A percentile compares a stretch with the other conserved stretches of the same genome.
Conservation (phyloP, 2,797 vertebrate species). For the Champsocephalus esox region DNA sequence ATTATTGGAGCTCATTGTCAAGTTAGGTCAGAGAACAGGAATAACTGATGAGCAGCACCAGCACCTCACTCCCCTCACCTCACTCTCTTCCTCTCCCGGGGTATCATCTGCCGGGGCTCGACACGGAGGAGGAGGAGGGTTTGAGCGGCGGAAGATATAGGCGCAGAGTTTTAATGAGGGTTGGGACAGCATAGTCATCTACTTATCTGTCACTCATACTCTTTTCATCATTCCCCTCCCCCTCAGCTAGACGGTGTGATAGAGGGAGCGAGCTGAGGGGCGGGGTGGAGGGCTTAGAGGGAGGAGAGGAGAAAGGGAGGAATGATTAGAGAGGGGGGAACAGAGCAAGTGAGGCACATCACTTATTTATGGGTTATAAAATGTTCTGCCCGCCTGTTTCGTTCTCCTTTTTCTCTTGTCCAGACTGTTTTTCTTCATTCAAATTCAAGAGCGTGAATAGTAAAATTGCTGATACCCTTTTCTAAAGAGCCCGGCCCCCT, state of each 20-base stretch:
- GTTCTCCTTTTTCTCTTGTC: conserved; percentile 11
- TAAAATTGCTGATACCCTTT: conserved; percentile 29
- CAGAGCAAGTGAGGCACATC: conserved; percentile 65
- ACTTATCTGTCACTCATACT: conserved; percentile 79
- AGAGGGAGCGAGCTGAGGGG: conserved; percentile 49
- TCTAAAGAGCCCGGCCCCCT: not conserved
- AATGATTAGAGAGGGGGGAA: conserved; percentile 17
- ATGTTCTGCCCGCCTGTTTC: conserved; percentile 42
- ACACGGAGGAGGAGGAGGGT: conserved; percentile 50
- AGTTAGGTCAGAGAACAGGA: conserved; percentile 75
- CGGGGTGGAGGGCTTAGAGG: conserved; percentile 49
- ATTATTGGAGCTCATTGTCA: conserved; percentile 74
- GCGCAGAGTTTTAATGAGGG: conserved; percentile 77
- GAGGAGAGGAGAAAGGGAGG: conserved; percentile 36
- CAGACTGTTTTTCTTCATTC: conserved; percentile 1
- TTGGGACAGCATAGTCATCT: conserved; percentile 72
- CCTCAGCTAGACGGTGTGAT: conserved; percentile 50
- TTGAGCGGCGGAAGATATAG: conserved; percentile 61
- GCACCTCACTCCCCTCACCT: conserved; percentile 52
- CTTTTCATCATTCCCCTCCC: conserved; percentile 62
- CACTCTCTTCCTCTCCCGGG: conserved; percentile 56
- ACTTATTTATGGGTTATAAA: conserved; percentile 81
- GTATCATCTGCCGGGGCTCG: conserved; percentile 67
- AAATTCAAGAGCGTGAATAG: conserved; percentile 29
- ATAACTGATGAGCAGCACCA: conserved; percentile 73